Evolutionary conservation across 2,888 invertebrate species (phyloP), one percentile per base, ranked within the genome.

Genomic region (Schrankia costaestrigalis): DNA sequence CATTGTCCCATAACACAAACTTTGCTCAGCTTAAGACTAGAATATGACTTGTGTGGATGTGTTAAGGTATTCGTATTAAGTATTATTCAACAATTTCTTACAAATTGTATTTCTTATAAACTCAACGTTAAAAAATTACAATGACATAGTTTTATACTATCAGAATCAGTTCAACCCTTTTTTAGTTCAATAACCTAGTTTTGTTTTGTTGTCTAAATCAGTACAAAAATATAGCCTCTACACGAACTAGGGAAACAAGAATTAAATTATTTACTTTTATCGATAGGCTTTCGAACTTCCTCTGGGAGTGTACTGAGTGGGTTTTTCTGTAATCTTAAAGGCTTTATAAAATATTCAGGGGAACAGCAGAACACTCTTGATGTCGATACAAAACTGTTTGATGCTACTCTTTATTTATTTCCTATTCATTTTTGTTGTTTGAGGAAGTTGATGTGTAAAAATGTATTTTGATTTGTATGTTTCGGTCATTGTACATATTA

Each of bases 281-380:
- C 49, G 52, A 52, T 57, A 49, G 43, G 43, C 43, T n/a, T 49
- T 37, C 41, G 51, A 45, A 22, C 25, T 42, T 55, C 47, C 52
- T 24, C 3, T 36, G 50, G 55, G 38, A 26, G 29, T 45, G 43
- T 55, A 54, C 24, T 37, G 47, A 70, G 64, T 56, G 64, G 53
- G 57, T 63, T 66, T 70, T 67, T 72, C 62, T 62, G 69, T 71
- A 63, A 66, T 63, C 65, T 66, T 61, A 55, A 64, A 62, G 62
- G 56, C 54, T 59, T 55, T 52, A 71, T 78, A 54, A 71, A 77
- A 72, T 71, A 77, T 77, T 64, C 72, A 76, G 45, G 11, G 35
- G 36, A 44, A 75, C 76, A 74, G 30, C 31, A 70, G 58, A 76
- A 76, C 35, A 70, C 73, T 71, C 56, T 71, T 45, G 43, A 18